phyloP scores from a whole-genome alignment of 2,888 invertebrate species.

The Callinectes sapidus region DNA sequence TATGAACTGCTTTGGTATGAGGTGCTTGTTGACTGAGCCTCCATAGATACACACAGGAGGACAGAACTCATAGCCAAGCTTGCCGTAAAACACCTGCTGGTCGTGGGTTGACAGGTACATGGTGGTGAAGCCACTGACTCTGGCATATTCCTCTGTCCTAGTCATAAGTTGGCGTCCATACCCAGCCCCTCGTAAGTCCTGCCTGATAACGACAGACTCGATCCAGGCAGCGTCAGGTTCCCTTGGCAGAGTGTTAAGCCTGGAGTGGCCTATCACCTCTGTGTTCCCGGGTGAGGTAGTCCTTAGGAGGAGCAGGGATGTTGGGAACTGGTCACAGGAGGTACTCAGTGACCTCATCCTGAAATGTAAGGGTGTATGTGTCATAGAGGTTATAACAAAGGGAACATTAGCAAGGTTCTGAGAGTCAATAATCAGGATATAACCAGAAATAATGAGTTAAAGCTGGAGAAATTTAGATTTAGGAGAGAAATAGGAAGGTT shows the following conservation, averaged over 20 bases:
- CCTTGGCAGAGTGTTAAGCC: conserved; percentile 58
- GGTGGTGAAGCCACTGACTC: conserved; percentile 58
- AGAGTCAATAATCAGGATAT: too few species aligned
- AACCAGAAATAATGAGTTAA: too few species aligned
- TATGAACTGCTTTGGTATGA: conserved; percentile 62
- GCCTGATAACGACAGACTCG: conserved; percentile 69
- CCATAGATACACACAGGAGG: conserved; percentile 69
- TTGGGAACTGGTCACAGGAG: conserved; percentile 70
- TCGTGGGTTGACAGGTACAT: conserved; percentile 67
- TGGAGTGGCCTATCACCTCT: conserved; percentile 67
- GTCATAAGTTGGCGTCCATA: conserved; percentile 70
- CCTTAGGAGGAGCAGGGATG: conserved; percentile 57
- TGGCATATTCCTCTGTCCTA: conserved; percentile 68
- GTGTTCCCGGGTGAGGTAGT: neutral
- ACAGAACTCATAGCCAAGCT: conserved; percentile 70
- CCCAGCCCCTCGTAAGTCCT: conserved; percentile 68
- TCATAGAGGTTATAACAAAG: too few species aligned
- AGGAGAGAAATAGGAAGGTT: too few species aligned
- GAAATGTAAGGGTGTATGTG: conserved; percentile 8
- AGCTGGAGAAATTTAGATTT: too few species aligned
- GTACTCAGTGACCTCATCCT: conserved; percentile 62
- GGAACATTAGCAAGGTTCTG: too few species aligned
- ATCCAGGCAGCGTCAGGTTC: conserved; percentile 61
- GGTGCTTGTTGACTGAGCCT: conserved; percentile 55
- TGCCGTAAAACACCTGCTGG: conserved; percentile 69